Conservation (phyloP, 2,113 vertebrate species). For the Chlorodrepanis virens region DNA sequence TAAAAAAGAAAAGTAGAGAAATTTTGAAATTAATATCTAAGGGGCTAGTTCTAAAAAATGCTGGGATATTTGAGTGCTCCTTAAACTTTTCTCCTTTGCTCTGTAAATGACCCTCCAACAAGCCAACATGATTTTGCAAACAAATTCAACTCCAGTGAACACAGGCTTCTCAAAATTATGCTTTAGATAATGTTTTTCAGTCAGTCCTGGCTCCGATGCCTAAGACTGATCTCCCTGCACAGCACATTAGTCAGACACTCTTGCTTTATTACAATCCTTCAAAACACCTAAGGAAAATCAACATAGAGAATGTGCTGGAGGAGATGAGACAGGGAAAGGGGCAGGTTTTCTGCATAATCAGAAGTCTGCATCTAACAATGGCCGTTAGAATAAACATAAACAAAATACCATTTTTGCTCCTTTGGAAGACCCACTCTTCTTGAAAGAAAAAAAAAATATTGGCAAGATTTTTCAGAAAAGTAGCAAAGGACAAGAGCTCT, state of each 20-base stretch:
- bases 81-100: conserved; percentile 37
- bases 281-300: not conserved
- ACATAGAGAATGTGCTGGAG: not conserved
- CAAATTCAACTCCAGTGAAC: not conserved
- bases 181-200: not conserved
- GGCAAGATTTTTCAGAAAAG: not conserved
- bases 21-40: not conserved
- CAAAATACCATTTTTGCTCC: not conserved
- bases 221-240: not conserved
- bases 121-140: not conserved
- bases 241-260: not conserved
- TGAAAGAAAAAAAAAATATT: not conserved
- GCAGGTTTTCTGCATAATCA: not conserved
- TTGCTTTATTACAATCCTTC: not conserved
- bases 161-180: not conserved
- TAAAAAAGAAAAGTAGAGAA: not conserved
- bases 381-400: not conserved
- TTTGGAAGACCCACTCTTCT: not conserved
- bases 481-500: not conserved
- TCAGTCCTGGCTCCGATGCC: not conserved
- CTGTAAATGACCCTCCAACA: not conserved
- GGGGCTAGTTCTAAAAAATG: not conserved
- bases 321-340: not conserved
- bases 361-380: not conserved
- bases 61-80: not conserved